Conservation (phyloP, 2,797 vertebrate species). For the Bothrops alternatus region DNA sequence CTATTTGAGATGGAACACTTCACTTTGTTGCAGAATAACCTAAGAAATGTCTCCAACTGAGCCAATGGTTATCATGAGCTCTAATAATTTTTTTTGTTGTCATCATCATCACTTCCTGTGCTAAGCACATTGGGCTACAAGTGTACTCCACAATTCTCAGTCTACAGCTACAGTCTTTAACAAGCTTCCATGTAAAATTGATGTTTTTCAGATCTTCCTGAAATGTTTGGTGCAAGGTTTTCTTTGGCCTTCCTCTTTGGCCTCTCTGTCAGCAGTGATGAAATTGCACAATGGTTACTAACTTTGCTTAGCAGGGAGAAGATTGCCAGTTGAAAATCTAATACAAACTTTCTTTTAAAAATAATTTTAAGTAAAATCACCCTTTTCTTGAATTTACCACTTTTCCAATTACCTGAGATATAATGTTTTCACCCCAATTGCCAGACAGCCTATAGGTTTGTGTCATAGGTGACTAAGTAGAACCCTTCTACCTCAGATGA, state of each 20-base stretch:
- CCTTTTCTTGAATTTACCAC: neutral
- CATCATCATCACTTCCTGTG: no score
- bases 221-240: no score
- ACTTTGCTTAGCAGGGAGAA: neutral
- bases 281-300: neutral
- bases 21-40: neutral
- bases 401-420: neutral
- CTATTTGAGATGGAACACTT: neutral
- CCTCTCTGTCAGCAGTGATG: neutral
- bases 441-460: no score
- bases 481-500: no score
- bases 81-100: neutral
- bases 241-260: no score
- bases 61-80: neutral
- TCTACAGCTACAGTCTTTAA: no score
- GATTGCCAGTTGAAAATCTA: neutral
- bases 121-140: no score
- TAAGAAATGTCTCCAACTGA: neutral
- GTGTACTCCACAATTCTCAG: no score
- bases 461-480: no score
- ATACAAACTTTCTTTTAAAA: neutral
- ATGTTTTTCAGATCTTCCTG: no score
- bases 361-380: neutral
- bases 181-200: no score
- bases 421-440: neutral